A percentile compares a stretch with the other conserved stretches of the same genome.
Evolutionary conservation across 2,113 vertebrate species (phyloP).

Genomic region (Oncorhynchus kisutch): DNA sequence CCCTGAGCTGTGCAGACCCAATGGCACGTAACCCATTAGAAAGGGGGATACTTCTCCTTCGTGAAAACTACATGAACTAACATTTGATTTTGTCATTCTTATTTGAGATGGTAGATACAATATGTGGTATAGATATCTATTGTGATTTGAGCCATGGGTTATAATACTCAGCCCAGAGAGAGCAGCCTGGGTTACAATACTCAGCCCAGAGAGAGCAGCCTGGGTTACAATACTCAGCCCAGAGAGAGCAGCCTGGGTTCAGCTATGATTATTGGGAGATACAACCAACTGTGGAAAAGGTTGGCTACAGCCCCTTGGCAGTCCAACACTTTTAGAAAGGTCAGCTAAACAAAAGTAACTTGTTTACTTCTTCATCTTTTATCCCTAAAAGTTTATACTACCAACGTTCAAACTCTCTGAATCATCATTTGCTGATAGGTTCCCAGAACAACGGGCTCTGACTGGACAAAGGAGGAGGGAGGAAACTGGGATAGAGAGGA

Average conservation of each 20-base stretch:
- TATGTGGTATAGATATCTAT: too few species aligned
- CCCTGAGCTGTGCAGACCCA: slow-evolving; percentile 3
- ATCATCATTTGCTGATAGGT: slow-evolving; percentile 40
- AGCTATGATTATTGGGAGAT: slow-evolving; percentile 26
- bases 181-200: slow-evolving; percentile 21
- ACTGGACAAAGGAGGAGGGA: background rate
- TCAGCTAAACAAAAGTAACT: slow-evolving; percentile 58
- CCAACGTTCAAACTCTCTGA: slow-evolving; percentile 39
- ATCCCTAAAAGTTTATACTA: slow-evolving; percentile 60
- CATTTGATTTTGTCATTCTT: too few species aligned
- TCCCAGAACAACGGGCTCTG: background rate
- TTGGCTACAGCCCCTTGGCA: slow-evolving; percentile 40
- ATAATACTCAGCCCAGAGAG: slow-evolving; percentile 22
- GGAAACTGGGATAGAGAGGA: too few species aligned
- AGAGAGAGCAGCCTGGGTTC: slow-evolving; percentile 17
- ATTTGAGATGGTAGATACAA: too few species aligned
- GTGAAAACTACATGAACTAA: too few species aligned
- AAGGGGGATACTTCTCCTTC: too few species aligned
- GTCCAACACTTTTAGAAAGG: slow-evolving; percentile 41
- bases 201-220: slow-evolving; percentile 20
- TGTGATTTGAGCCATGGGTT: background rate
- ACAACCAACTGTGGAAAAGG: slow-evolving; percentile 29
- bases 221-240: slow-evolving; percentile 29
- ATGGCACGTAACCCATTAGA: background rate
- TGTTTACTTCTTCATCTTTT: slow-evolving; percentile 62